Percentiles rank a stretch among this genome's conserved stretches.
Conservation (phyloP, 1,140 invertebrate genomes). For the Caenorhabditis latens region DNA sequence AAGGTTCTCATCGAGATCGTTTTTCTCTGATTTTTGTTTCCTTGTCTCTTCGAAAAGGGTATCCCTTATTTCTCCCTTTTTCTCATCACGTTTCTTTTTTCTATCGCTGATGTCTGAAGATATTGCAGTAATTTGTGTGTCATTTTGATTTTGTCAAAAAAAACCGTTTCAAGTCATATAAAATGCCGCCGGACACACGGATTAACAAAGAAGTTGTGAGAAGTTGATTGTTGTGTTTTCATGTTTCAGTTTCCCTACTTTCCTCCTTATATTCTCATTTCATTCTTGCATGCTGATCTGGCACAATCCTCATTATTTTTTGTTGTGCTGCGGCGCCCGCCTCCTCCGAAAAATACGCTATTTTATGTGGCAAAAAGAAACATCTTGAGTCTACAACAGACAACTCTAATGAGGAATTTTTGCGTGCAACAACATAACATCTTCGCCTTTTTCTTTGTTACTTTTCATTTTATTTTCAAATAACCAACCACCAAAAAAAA, state of each 20-base stretch:
- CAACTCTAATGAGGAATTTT: constrained; percentile 52
- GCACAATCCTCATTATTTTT: constrained; percentile 41
- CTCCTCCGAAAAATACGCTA: background rate
- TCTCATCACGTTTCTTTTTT: background rate
- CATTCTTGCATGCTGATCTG: constrained; percentile 38
- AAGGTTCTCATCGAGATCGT: background rate
- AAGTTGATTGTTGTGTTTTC: background rate
- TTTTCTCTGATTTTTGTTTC: background rate
- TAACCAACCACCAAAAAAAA: background rate
- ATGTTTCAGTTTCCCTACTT: constrained; percentile 11
- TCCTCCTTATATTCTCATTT: background rate
- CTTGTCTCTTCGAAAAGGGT: background rate
- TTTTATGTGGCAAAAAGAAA: constrained; percentile 35
- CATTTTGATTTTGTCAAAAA: constrained; percentile 39
- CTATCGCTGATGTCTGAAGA: constrained; percentile 22
- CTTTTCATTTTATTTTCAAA: constrained; percentile 10
- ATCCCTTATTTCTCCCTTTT: constrained; percentile 1
- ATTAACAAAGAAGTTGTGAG: constrained; percentile 53
- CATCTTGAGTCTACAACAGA: constrained; percentile 54
- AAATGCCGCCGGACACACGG: constrained; percentile 47
- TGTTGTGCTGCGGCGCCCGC: background rate
- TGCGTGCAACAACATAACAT: constrained; percentile 33
- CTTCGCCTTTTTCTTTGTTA: constrained; percentile 3
- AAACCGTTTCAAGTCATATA: constrained; percentile 14
- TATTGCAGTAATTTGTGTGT: constrained; percentile 42